A percentile compares a stretch with the other conserved stretches of the same genome.
phyloP scores from a whole-genome alignment of 2,888 invertebrate species.

The Saturnia pavonia region DNA sequence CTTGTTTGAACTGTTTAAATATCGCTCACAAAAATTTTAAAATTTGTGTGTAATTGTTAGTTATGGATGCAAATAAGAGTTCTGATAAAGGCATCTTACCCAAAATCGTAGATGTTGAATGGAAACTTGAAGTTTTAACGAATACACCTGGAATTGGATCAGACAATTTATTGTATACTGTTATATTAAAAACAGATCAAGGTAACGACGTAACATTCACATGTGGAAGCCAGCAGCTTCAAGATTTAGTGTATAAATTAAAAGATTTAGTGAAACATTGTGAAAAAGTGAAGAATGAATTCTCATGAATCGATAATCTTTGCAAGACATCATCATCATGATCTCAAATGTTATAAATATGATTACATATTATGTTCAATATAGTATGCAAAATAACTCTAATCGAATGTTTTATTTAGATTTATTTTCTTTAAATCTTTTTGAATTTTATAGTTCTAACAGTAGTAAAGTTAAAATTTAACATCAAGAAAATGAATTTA shows the following conservation, averaged over 20 bases:
- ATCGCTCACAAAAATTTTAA: too few relatives aligned
- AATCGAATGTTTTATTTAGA: background rate
- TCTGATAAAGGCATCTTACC: constrained; percentile 60
- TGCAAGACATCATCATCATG: background rate
- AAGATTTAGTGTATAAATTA: constrained; percentile 85
- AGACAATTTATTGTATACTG: constrained; percentile 70
- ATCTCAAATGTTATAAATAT: constrained; percentile 7
- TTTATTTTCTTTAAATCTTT: too few relatives aligned
- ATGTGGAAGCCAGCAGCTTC: constrained; percentile 84
- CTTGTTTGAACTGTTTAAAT: too few relatives aligned
- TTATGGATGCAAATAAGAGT: constrained; percentile 40
- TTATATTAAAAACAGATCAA: constrained; percentile 64
- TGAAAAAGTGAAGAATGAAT: constrained; percentile 74
- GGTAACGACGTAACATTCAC: constrained; percentile 80
- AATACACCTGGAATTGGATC: constrained; percentile 66
- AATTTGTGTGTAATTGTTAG: too few relatives aligned
- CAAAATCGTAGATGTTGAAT: constrained; percentile 81
- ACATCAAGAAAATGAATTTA: background rate
- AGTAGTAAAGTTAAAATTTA: background rate
- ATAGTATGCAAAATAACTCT: background rate
- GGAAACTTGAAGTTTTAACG: constrained; percentile 82
- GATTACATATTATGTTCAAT: constrained; percentile 1
- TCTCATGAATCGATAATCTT: constrained; percentile 40
- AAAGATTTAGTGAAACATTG: constrained; percentile 85
- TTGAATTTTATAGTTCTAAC: too few relatives aligned